Conservation (phyloP, 2,888 invertebrate genomes). For the Xylota segnis region DNA sequence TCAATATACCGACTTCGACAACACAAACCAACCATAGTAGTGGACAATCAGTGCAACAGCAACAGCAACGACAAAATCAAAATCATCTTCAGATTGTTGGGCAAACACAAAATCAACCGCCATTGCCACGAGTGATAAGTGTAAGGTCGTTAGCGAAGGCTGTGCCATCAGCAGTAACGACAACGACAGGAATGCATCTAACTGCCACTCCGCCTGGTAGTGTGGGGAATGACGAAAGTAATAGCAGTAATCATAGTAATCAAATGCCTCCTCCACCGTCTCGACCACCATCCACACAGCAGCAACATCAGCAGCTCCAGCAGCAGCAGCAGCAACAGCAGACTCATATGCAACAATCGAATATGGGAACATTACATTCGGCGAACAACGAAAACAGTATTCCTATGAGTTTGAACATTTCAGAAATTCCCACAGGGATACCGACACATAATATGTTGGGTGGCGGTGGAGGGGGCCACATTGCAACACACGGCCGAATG, state of each 20-base stretch:
- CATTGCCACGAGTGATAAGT: constrained; percentile 33
- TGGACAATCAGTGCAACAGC: not conserved
- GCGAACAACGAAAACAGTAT: constrained; percentile 64
- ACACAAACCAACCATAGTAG: not conserved
- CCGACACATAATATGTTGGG: constrained; percentile 59
- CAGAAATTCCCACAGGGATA: constrained; percentile 59
- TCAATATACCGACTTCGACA: too few relatives aligned
- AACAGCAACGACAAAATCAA: not conserved
- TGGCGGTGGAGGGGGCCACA: constrained; percentile 15
- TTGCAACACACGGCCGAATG: constrained; percentile 29
- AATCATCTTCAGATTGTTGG: constrained; percentile 23
- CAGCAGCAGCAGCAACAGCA: constrained; percentile 53
- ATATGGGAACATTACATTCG: constrained; percentile 28
- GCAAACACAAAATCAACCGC: constrained; percentile 8
- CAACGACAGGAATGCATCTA: constrained; percentile 14
- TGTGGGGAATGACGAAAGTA: constrained; percentile 58
- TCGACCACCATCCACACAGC: constrained; percentile 15
- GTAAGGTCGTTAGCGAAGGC: constrained; percentile 57
- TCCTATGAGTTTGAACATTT: constrained; percentile 63
- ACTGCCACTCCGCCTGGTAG: constrained; percentile 34
- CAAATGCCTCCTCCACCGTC: constrained; percentile 43
- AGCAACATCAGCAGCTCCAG: constrained; percentile 41
- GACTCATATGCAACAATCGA: constrained; percentile 32
- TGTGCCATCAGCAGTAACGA: not conserved
- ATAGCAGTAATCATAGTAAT: constrained; percentile 44